These are phyloP conservation scores for Actinostola sp. DNA, from an alignment of 92 coral and sea anemone species.

Conservation along the genomic window DNA sequence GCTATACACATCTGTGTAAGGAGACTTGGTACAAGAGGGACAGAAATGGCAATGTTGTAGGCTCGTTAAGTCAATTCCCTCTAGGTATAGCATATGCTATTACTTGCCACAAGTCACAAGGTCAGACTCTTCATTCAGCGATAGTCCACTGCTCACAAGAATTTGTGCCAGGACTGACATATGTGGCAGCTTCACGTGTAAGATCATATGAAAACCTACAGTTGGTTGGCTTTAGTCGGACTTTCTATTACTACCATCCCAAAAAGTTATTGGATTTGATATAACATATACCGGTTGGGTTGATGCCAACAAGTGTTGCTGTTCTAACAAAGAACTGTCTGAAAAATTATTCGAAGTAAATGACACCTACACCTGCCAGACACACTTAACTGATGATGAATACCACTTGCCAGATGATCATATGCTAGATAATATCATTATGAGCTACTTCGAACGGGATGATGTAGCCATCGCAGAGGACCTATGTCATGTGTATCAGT, in stretches of 20 bases:
- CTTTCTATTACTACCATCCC: constrained; percentile 28
- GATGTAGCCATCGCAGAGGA: background rate
- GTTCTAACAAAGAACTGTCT: constrained; percentile 17
- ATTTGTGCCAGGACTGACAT: constrained; percentile 61
- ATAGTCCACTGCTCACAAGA: constrained; percentile 57
- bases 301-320: constrained; percentile 7
- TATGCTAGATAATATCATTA: background rate
- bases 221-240: background rate
- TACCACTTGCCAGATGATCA: background rate
- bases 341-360: background rate
- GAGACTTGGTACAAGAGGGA: constrained; percentile 44
- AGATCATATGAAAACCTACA: constrained; percentile 1
- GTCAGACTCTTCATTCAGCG: constrained; percentile 44
- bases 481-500: constrained; percentile 14
- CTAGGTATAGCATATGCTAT: constrained; percentile 28
- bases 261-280: constrained; percentile 1
- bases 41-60: constrained; percentile 33
- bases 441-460: constrained; percentile 7
- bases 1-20: constrained; percentile 14
- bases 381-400: too few species aligned
- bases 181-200: constrained; percentile 50
- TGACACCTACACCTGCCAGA: constrained; percentile 2
- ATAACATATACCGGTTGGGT: constrained; percentile 9
- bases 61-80: constrained; percentile 43
- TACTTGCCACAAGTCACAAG: constrained; percentile 57